Percentiles rank a stretch among this genome's conserved stretches.
These are phyloP conservation scores for Dicrurus megarhynchus DNA, from an alignment of 2,113 vertebrate species.

Conservation along the genomic window DNA sequence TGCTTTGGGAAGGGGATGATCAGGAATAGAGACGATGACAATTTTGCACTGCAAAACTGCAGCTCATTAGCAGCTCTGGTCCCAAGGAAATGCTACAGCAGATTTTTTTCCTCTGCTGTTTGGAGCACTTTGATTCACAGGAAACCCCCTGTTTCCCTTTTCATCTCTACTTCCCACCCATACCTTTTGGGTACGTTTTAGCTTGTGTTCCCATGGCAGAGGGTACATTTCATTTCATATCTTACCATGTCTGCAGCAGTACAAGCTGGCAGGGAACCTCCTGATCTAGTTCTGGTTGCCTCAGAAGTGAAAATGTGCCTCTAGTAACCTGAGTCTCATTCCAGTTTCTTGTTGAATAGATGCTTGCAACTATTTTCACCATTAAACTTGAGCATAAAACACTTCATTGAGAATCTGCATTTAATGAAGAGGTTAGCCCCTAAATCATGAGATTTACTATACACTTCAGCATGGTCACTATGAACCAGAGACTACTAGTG, in stretches of 20 bases:
- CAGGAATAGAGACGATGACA: neutral
- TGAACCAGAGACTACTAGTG: neutral
- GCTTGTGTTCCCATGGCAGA: neutral
- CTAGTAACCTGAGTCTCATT: neutral
- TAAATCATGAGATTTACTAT: accelerated
- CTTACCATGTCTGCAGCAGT: neutral
- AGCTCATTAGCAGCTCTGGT: neutral
- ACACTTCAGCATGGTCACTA: neutral
- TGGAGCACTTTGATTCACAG: neutral
- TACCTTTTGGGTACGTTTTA: neutral
- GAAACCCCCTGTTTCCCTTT: neutral
- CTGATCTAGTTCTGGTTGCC: neutral
- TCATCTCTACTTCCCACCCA: neutral
- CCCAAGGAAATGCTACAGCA: neutral
- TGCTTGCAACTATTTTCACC: neutral
- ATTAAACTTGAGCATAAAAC: neutral
- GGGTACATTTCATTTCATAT: neutral
- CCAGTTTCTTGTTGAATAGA: neutral
- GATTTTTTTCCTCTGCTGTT: neutral
- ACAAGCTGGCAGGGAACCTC: neutral
- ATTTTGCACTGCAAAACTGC: neutral
- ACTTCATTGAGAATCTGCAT: neutral
- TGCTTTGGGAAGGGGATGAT: neutral
- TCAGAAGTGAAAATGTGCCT: neutral
- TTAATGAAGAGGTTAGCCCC: neutral